phyloP scores from a whole-genome alignment of 1,140 invertebrate genomes.

The Philopotamus ludificatus region DNA sequence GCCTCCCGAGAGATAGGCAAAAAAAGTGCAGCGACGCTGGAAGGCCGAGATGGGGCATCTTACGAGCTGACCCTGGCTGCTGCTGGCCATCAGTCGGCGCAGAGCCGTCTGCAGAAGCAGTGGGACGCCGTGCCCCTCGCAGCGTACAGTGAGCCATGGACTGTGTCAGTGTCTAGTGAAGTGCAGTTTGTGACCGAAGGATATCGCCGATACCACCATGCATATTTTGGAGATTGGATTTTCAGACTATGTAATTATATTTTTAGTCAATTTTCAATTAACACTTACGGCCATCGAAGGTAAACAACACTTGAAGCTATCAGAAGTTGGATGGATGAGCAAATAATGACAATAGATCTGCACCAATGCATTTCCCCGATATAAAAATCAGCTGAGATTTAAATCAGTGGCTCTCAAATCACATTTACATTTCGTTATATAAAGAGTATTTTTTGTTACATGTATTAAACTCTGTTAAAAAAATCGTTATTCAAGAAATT shows the following conservation, averaged over 20 bases:
- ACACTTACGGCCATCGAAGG: neutral
- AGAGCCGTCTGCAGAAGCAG: neutral
- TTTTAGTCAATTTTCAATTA: neutral
- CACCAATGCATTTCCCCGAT: too few species aligned
- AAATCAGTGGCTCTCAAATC: too few species aligned
- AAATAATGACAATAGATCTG: too few species aligned
- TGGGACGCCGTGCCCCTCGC: neutral
- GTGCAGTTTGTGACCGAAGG: neutral
- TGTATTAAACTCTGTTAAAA: too few species aligned
- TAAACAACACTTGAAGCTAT: neutral
- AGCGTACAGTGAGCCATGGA: neutral
- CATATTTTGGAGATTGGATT: constrained; percentile 40
- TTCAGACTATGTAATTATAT: constrained; percentile 37
- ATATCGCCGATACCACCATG: constrained; percentile 23
- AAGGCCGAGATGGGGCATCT: neutral
- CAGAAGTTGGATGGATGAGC: too few species aligned
- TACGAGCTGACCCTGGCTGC: constrained; percentile 2
- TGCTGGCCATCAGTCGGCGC: neutral
- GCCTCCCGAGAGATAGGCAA: neutral
- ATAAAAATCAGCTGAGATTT: too few species aligned
- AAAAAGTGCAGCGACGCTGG: neutral
- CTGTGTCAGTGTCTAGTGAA: constrained; percentile 15
- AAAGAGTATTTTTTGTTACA: too few species aligned
- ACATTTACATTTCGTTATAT: too few species aligned
- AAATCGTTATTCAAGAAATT: too few species aligned